These are phyloP conservation scores for Drosophila macrothrix DNA, from an alignment of 2,888 invertebrate genomes.

Conservation along the genomic window DNA sequence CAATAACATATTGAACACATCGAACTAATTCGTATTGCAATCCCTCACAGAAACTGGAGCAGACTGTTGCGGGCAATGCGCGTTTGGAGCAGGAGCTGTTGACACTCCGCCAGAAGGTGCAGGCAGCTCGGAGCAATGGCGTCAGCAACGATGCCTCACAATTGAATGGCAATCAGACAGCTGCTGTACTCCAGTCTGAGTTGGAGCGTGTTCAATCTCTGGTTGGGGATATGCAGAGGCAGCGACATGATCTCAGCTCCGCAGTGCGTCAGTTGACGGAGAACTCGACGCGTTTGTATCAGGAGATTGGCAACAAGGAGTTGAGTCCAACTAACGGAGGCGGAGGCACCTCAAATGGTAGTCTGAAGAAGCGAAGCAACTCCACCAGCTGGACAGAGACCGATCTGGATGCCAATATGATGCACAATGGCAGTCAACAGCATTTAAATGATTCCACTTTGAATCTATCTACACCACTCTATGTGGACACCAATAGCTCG, in stretches of 20 bases:
- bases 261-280: constrained; percentile 94
- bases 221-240: constrained; percentile 93
- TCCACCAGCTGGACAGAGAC: constrained; percentile 94
- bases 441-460: constrained; percentile 86
- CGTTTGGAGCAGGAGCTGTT: constrained; percentile 94
- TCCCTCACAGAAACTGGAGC: constrained; percentile 91
- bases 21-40: constrained; percentile 7
- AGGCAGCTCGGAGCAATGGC: constrained; percentile 87
- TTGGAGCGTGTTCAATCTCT: constrained; percentile 92
- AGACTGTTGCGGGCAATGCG: constrained; percentile 95
- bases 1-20: constrained; percentile 6
- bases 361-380: constrained; percentile 87
- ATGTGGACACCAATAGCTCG: constrained; percentile 88
- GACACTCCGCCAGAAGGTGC: constrained; percentile 92
- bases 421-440: constrained; percentile 90
- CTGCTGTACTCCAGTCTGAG: constrained; percentile 91
- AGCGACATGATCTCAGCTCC: constrained; percentile 93
- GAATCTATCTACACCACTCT: constrained; percentile 87
- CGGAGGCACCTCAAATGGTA: constrained; percentile 56
- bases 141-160: constrained; percentile 85
- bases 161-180: constrained; percentile 85
- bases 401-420: constrained; percentile 91
- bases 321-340: constrained; percentile 55
- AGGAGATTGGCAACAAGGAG: constrained; percentile 87
- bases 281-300: constrained; percentile 90